Base-by-base conservation (phyloP, 2,888 invertebrate species). In the Diarsia dahlii region DNA sequence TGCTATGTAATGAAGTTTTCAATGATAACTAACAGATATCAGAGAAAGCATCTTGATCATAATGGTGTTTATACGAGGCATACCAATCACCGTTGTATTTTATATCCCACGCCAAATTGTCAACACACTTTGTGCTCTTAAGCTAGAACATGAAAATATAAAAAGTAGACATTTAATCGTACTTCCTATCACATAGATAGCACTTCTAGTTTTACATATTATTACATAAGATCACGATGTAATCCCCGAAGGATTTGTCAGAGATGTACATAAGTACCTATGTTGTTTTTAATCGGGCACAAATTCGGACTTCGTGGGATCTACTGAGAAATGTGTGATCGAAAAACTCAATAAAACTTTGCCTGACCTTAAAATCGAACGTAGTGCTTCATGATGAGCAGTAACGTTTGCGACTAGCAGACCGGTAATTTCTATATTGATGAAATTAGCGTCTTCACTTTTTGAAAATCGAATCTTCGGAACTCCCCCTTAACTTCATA, bases 51-150 rank as follows among this genome's bases (percentile, higher is more conserved):
- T n/a, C n/a, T n/a, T n/a, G n/a, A n/a, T n/a, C n/a, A n/a, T 69
- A 69, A 45, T 66, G 68, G 67, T 48, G 45, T 70, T 66, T 64
- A 50, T 56, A 20, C 4, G 23, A 73, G 63, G 39, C 56, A 64
- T 71, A 48, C 77, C 69, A 72, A 71, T 77, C 68, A 77, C 45
- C 20, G 71, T 54, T 58, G 73, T 71, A 66, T 77, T 76, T 58
- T 56, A 73, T 75, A 46, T 82, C 77, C 50, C 85, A 81, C 64
- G 67, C 45, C 23, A 81, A 76, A 76, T 73, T 77, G 60, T 73
- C 63, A 73, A 60, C 65, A 64, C 54, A 60, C 20, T 74, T 67
- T 74, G 48, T 52, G 62, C n/a, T 67, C 46, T 8, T 34, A 34
- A 39, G 69, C 18, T 52, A 48, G 18, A 56, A 48, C 15, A 68